Evolutionary conservation across 2,888 invertebrate genomes (phyloP).

Genomic region (Cynaeus angustus): DNA sequence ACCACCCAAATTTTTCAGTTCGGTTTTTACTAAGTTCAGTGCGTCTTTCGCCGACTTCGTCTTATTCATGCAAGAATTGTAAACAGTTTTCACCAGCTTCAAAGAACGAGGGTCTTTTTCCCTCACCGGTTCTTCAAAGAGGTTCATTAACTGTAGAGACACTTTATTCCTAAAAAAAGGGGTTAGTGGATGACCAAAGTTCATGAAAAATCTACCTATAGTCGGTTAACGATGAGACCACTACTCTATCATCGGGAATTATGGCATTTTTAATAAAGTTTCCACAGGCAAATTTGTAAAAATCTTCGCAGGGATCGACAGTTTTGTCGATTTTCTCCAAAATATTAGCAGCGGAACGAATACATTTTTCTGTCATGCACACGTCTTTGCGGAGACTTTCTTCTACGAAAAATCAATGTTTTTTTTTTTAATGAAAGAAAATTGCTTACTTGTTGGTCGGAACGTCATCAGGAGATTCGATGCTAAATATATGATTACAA

Average conservation of each 20-base stretch:
- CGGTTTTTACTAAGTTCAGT: slow-evolving; percentile 39
- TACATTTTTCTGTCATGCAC: slow-evolving; percentile 45
- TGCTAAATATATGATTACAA: slow-evolving; percentile 22
- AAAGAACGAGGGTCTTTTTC: slow-evolving; percentile 69
- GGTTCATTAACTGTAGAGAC: slow-evolving; percentile 11
- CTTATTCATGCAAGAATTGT: slow-evolving; percentile 57
- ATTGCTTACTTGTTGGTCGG: slow-evolving; percentile 19
- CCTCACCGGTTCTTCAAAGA: slow-evolving; percentile 34
- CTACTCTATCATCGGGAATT: slow-evolving; percentile 32
- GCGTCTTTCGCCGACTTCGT: slow-evolving; percentile 50
- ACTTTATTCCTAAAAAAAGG: slow-evolving; percentile 24
- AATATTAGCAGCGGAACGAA: slow-evolving; percentile 34
- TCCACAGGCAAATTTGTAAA: slow-evolving; percentile 84
- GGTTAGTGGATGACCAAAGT: too few relatives aligned
- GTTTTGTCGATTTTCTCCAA: slow-evolving; percentile 44
- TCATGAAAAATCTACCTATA: slow-evolving; percentile 60
- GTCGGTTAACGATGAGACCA: neutral
- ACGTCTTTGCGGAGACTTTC: slow-evolving; percentile 24
- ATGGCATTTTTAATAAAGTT: slow-evolving; percentile 43
- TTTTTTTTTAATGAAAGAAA: neutral
- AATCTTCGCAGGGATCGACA: slow-evolving; percentile 82
- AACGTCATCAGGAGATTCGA: slow-evolving; percentile 34
- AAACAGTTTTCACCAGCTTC: slow-evolving; percentile 69
- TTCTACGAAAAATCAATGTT: neutral
- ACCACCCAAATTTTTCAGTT: slow-evolving; percentile 55